phyloP scores from a whole-genome alignment of 2,113 vertebrate genomes.

The Buteo buteo region DNA sequence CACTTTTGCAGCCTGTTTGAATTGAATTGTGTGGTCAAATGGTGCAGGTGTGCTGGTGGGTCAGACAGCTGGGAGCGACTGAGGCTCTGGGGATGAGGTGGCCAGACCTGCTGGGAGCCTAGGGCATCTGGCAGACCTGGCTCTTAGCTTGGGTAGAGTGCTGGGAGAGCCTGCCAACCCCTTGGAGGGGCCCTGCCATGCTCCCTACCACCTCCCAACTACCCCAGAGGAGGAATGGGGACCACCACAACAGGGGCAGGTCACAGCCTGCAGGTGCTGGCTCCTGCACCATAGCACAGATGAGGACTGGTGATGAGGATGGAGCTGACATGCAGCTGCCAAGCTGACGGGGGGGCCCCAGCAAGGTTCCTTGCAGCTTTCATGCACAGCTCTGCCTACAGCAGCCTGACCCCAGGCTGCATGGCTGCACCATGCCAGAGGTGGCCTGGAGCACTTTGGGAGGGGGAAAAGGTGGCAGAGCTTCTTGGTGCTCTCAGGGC shows the following conservation, averaged over 20 bases:
- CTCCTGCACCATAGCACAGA: not conserved
- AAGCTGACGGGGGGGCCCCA: accelerated
- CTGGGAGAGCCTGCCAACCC: not conserved
- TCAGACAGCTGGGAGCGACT: not conserved
- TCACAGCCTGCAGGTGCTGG: not conserved
- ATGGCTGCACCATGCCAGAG: accelerated
- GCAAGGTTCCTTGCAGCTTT: not conserved
- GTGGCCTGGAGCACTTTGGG: not conserved
- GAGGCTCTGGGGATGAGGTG: not conserved
- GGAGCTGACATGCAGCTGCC: not conserved
- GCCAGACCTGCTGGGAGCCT: not conserved
- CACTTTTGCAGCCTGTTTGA: not conserved
- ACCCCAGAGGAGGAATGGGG: not conserved
- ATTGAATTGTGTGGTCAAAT: not conserved
- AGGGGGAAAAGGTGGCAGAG: not conserved
- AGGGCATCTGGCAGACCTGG: not conserved
- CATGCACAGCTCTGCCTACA: not conserved
- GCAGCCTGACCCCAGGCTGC: not conserved
- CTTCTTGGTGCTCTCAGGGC: accelerated
- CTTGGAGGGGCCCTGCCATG: not conserved
- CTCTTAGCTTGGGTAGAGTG: not conserved
- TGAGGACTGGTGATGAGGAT: accelerated
- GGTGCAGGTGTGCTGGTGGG: not conserved
- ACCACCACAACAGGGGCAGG: accelerated
- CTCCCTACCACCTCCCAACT: not conserved